These are phyloP conservation scores for Clytia hemisphaerica DNA, from an alignment of 30 jellyfish, hydroid and myxozoan species.

Conservation along the genomic window DNA sequence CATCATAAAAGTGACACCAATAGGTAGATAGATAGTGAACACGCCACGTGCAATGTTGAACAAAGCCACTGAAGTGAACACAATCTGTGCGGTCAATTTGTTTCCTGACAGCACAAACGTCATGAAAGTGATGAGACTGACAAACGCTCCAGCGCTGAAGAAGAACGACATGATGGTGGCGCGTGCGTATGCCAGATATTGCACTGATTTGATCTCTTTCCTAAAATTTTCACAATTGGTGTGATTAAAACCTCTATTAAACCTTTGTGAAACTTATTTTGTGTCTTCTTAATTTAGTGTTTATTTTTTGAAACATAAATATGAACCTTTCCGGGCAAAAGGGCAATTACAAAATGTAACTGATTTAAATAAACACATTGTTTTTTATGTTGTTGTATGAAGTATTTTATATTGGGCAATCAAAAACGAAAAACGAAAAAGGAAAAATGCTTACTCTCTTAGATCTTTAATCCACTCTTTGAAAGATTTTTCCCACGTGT, in stretches of 20 bases:
- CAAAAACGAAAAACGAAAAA: not conserved
- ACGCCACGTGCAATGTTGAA: conserved; percentile 48
- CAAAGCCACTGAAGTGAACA: conserved; percentile 69
- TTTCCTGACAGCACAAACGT: conserved; percentile 71
- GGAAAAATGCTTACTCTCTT: conserved; percentile 73
- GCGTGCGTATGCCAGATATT: conserved; percentile 46
- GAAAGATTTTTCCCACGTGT: conserved; percentile 86
- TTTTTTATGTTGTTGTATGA: too few species aligned
- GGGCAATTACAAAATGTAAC: too few species aligned
- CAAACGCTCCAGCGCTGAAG: conserved; percentile 74
- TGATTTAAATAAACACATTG: too few species aligned
- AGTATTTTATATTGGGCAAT: too few species aligned
- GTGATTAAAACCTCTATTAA: too few species aligned
- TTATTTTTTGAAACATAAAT: too few species aligned
- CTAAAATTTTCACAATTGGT: too few species aligned
- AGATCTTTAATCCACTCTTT: conserved; percentile 37
- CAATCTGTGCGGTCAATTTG: conserved; percentile 68
- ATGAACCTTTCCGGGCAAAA: too few species aligned
- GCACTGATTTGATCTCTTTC: conserved; percentile 61
- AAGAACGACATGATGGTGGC: conserved; percentile 88
- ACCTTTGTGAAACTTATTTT: too few species aligned
- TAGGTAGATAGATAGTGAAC: conserved; percentile 75
- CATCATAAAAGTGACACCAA: conserved; percentile 67
- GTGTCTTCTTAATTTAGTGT: too few species aligned
- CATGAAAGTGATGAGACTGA: conserved; percentile 68